Evolutionary conservation across 2,113 vertebrate species (phyloP), one percentile per base, ranked within the genome.

Genomic region (Tragulus kanchil): DNA sequence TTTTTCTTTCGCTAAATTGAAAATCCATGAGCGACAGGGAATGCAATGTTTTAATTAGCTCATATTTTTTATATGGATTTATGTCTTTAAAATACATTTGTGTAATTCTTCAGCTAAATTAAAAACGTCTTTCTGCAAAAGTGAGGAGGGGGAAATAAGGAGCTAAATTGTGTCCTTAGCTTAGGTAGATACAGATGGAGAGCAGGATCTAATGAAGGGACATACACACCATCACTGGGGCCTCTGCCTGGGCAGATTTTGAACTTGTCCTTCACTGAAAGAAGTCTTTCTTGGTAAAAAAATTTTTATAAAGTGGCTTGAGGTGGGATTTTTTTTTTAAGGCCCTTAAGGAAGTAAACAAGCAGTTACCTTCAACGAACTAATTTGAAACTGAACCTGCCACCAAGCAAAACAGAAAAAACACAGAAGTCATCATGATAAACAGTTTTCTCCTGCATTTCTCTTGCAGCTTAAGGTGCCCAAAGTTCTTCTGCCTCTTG

Each of bases 51-150:
- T 98, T 98, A 98, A 98, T 98, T 98, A 98, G 98, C 98, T 97
- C 98, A 98, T 98, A 98, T 99, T 98, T 98, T 98, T 95, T 98
- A 97, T 98, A 97, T 98, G 96, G 97, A 97, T 98, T 98, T 97
- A 96, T 96, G 98, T 97, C 97, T 98, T 98, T 98, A 97, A 98
- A 98, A 98, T 98, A 82, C 92, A 97, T 98, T 98, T 97, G 84
- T 97, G 98, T 95, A 93, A 97, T 98, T 98, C 97, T 98, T 96
- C 93, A 97, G 73, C 85, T 48, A 96, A 97, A 98, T 98, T 98
- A 95, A 97, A 97, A 98, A 98, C 95, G 97, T 98, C 97, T 95
- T 89, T 94, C 97, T 31, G 67, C 3, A 31, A 71, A 93, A 95
- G 94, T 89, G 96, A 94, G 97, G 89, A 93, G 95, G 92, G 87